Conservation (phyloP, 2,113 vertebrate species). For the Galbula dea region DNA sequence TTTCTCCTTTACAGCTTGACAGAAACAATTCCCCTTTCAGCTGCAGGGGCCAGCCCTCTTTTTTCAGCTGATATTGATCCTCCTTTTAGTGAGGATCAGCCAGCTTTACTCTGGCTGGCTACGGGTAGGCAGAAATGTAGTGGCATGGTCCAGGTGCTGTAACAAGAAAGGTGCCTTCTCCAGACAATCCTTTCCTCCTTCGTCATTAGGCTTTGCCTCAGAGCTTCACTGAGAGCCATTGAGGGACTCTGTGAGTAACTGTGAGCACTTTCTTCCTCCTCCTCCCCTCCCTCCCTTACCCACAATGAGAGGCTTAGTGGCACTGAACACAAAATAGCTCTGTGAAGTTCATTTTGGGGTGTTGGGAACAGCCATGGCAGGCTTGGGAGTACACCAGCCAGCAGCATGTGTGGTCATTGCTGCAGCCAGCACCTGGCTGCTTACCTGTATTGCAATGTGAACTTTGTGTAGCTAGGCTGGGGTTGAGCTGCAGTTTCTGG, state of each 20-base stretch:
- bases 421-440: neutral
- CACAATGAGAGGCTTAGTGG: neutral
- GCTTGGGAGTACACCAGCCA: too few relatives aligned
- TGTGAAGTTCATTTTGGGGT: neutral
- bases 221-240: neutral
- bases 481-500: neutral
- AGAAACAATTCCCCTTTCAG: neutral
- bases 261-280: neutral
- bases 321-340: neutral
- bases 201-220: neutral
- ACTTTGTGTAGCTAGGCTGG: neutral
- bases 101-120: neutral
- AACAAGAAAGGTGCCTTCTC: neutral
- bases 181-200: neutral
- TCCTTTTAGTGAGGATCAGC: neutral
- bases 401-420: rapidly evolving
- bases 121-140: neutral
- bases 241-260: neutral
- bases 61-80: neutral
- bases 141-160: rapidly evolving
- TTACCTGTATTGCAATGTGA: rapidly evolving
- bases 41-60: neutral
- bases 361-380: too few relatives aligned
- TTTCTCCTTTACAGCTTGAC: neutral
- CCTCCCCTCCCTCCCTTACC: too few relatives aligned